Evolutionary conservation across 2,888 invertebrate genomes (phyloP).

Genomic region (Pyralis farinalis): DNA sequence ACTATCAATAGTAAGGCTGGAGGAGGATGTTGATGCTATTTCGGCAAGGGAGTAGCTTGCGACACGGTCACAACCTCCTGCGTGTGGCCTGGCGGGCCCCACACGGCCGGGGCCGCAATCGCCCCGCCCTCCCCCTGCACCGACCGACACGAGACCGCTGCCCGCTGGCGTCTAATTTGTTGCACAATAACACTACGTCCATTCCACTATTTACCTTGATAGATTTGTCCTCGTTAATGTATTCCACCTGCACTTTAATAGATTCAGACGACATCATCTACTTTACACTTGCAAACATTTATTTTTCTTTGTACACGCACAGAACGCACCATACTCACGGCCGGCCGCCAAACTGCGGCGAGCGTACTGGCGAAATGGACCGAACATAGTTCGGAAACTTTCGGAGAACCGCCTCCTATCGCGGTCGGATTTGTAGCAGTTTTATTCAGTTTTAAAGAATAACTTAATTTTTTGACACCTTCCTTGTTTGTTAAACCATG

Average conservation of each 20-base stretch:
- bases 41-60: constrained; percentile 77
- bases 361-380: constrained; percentile 62
- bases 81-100: constrained; percentile 82
- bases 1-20: constrained; percentile 20
- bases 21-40: constrained; percentile 63
- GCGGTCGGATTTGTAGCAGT: constrained; percentile 55
- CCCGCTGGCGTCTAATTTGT: constrained; percentile 75
- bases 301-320: constrained; percentile 72
- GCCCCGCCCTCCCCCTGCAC: constrained; percentile 81
- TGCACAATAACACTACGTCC: constrained; percentile 71
- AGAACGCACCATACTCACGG: constrained; percentile 76
- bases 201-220: constrained; percentile 65
- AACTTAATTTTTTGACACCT: neutral
- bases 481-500: neutral
- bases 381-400: constrained; percentile 59
- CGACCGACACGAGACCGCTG: constrained; percentile 71
- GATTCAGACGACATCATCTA: constrained; percentile 79
- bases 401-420: constrained; percentile 80
- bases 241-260: constrained; percentile 73
- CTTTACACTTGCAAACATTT: constrained; percentile 64
- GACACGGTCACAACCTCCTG: constrained; percentile 82
- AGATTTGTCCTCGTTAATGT: constrained; percentile 71
- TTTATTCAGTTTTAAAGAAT: constrained; percentile 31
- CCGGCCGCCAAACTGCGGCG: constrained; percentile 78
- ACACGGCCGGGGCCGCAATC: constrained; percentile 77